Conservation (phyloP, 2,888 invertebrate genomes). For the Anorthoa munda region DNA sequence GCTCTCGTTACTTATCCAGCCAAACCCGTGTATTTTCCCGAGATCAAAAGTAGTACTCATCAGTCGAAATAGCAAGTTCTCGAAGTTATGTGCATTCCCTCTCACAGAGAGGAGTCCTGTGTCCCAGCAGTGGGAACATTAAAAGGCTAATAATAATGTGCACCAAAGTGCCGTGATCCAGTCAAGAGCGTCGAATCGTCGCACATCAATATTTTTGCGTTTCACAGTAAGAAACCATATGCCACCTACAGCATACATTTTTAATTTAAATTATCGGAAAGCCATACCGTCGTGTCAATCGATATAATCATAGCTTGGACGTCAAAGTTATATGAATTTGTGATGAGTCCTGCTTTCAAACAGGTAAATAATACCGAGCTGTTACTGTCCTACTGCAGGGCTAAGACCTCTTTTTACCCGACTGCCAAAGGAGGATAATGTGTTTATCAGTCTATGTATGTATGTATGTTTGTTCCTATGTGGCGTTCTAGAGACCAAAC, state of each 20-base stretch:
- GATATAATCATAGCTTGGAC: slow-evolving; percentile 14
- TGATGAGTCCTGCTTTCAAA: slow-evolving; percentile 5
- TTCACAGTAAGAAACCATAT: background rate
- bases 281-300: background rate
- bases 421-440: too few relatives aligned
- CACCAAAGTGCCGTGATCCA: background rate
- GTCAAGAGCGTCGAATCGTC: background rate
- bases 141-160: too few relatives aligned
- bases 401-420: background rate
- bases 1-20: too few relatives aligned
- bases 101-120: too few relatives aligned
- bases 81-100: too few relatives aligned
- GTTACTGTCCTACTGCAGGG: background rate
- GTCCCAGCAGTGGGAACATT: too few relatives aligned
- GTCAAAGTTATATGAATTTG: slow-evolving; percentile 7
- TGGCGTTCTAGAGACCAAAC: too few relatives aligned
- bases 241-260: slow-evolving; percentile 7
- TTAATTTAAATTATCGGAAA: slow-evolving; percentile 18
- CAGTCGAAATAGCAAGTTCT: too few relatives aligned
- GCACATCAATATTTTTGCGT: slow-evolving; percentile 7
- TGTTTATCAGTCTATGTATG: too few relatives aligned
- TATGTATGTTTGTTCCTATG: too few relatives aligned
- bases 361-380: background rate
- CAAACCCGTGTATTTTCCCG: too few relatives aligned
- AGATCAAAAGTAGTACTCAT: too few relatives aligned